These are phyloP conservation scores for Acanthosepion esculentum DNA, from an alignment of 2,888 invertebrate genomes.

Conservation along the genomic window DNA sequence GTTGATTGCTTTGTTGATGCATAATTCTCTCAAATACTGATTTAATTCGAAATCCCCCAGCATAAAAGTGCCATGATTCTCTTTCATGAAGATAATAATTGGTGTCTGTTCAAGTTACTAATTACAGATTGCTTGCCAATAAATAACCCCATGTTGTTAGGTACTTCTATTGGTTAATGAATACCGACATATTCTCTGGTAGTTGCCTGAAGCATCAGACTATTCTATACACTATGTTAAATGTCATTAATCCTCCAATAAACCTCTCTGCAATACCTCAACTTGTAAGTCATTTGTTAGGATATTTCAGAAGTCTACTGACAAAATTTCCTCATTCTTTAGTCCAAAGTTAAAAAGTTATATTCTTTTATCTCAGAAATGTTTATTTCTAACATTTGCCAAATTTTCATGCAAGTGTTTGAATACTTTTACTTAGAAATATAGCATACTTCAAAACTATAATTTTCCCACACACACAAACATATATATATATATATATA, in stretches of 20 bases:
- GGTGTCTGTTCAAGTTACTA: neutral
- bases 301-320: neutral
- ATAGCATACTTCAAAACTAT: no score
- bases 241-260: neutral
- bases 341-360: neutral
- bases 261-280: neutral
- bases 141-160: neutral
- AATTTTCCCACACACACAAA: no score
- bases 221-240: neutral
- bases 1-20: neutral
- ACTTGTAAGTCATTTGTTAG: neutral
- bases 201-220: neutral
- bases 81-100: neutral
- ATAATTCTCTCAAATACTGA: neutral
- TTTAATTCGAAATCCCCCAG: neutral
- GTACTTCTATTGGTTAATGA: neutral
- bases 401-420: no score
- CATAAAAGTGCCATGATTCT: neutral
- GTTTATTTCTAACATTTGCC: no score
- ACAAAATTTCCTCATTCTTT: neutral
- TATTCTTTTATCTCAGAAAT: no score
- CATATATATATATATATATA: no score
- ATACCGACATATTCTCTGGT: neutral
- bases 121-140: neutral
- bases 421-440: no score